Evolutionary conservation across 2,113 vertebrate genomes (phyloP), one percentile per base, ranked within the genome.

Genomic region (Onychorhynchus coronatus): DNA sequence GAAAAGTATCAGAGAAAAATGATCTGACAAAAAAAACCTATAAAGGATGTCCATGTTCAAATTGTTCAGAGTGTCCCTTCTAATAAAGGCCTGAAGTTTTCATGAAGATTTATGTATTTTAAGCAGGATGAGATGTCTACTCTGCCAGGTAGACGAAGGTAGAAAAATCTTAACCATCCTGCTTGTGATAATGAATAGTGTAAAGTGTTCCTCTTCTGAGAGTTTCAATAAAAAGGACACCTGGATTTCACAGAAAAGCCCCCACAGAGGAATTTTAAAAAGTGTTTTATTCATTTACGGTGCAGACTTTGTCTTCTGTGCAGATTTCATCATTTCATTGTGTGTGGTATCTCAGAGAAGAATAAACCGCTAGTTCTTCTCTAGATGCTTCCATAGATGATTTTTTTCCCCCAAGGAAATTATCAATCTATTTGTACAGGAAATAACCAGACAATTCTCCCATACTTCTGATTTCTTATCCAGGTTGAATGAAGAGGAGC

Each of bases 281-380:
- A 59, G 85, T 93, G 71, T 94, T 94, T 95, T 96, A 93, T 97
- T 96, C 77, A 95, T 94, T 94, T 73, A 73, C 80, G 58, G 76
- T 66, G 63, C 74, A 92, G 67, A 84, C 25, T 78, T 65, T 74
- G 61, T 93, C 88, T 74, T 94, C 33, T 90, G 87, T 79, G 62
- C 53, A 94, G 79, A 84, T 97, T 96, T 96, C 83, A 94, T 86
- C 30, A 68, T 91, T 95, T 95, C 78, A 76, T 93, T 97, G 94
- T 95, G 75, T 91, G 72, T 83, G 35, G 22, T 95, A 83, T 87
- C 87, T 93, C 39, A 88, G 72, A 93, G 87, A 93, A 91, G 77
- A 95, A 37, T 70, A 93, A 91, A 94, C 89, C 97, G 47, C 77
- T 95, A 79, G 33, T 68, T 92, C 70, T 46, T 91, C 59, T 88